Evolutionary conservation across 2,888 invertebrate genomes (phyloP).

Genomic region (Clitarchus hookeri): DNA sequence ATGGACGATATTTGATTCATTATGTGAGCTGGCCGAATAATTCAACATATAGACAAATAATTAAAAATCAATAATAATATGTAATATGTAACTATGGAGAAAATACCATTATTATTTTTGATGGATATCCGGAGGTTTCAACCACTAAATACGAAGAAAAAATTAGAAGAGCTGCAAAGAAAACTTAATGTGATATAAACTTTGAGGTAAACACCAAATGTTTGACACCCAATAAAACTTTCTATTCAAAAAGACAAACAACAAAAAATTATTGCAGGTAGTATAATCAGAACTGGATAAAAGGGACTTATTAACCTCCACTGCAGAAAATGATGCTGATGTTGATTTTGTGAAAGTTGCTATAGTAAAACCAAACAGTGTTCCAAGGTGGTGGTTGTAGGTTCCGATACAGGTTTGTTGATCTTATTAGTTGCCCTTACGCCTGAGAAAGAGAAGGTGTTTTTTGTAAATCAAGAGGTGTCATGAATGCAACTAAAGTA

Average conservation of each 20-base stretch:
- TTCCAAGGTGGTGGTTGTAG: neutral
- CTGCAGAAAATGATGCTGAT: neutral
- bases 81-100: neutral
- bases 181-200: neutral
- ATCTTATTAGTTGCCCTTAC: no score
- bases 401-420: neutral
- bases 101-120: neutral
- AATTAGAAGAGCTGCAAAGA: neutral
- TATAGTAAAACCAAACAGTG: neutral
- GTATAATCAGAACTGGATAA: neutral
- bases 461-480: no score
- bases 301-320: neutral
- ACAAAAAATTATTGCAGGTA: neutral
- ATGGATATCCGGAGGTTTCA: neutral
- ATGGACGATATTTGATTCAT: no score
- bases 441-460: no score
- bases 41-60: no score
- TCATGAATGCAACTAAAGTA: no score
- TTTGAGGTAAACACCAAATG: neutral
- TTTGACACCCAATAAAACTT: neutral
- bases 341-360: neutral
- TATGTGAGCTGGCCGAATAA: no score
- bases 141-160: neutral
- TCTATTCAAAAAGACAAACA: neutral
- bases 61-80: neutral